phyloP scores from a whole-genome alignment of 2,888 invertebrate species.

The Ormyrus pomaceus region DNA sequence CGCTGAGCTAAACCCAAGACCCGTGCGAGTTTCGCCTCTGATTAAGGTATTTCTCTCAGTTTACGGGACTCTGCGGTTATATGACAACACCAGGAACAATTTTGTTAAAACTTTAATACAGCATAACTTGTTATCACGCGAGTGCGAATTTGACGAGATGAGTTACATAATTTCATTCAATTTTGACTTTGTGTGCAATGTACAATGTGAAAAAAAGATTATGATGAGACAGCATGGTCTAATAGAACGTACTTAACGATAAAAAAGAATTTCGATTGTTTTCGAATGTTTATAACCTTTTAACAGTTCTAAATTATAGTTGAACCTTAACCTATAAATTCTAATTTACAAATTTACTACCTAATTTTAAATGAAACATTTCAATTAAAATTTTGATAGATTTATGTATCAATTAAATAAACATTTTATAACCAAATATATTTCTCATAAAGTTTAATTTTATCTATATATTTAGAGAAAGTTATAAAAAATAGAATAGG shows the following conservation, averaged over 20 bases:
- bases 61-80: no score
- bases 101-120: background rate
- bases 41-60: conserved; percentile 80
- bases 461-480: background rate
- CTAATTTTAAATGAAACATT: no score
- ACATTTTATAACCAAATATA: background rate
- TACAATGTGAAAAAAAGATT: background rate
- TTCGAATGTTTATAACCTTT: conserved; percentile 4
- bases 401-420: no score
- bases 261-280: conserved; percentile 20
- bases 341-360: background rate
- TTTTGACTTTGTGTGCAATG: conserved; percentile 7
- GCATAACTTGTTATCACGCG: background rate
- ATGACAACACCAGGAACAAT: background rate
- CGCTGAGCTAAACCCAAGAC: conserved; percentile 72
- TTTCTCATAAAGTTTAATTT: conserved; percentile 6
- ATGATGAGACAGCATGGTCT: background rate
- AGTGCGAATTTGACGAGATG: conserved; percentile 5
- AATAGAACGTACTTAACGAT: background rate
- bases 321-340: conserved; percentile 30
- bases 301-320: background rate
- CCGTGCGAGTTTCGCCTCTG: conserved; percentile 87
- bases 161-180: conserved; percentile 47
- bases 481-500: no score
- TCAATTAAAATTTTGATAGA: no score